Percentiles rank a stretch among this genome's conserved stretches.
These are phyloP conservation scores for Drosophila biarmipes DNA, from an alignment of 1,140 invertebrate genomes.

Conservation along the genomic window DNA sequence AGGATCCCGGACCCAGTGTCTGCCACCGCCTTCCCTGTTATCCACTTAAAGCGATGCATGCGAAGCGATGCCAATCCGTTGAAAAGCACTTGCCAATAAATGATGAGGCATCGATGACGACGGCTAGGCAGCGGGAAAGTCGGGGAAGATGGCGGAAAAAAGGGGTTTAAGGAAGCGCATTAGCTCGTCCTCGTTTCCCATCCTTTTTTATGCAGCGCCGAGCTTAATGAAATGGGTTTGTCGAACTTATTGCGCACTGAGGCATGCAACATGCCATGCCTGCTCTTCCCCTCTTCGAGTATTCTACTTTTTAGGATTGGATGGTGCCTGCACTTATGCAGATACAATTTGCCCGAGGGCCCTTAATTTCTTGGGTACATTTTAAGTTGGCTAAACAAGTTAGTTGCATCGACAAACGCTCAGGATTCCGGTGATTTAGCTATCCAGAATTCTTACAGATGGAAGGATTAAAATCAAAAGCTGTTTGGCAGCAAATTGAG, in stretches of 20 bases:
- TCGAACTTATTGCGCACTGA: constrained; percentile 78
- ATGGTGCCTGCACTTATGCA: constrained; percentile 38
- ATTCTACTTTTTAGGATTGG: not conserved
- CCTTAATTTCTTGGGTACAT: constrained; percentile 31
- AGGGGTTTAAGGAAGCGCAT: constrained; percentile 46
- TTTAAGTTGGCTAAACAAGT: constrained; percentile 47
- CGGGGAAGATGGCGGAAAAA: constrained; percentile 31
- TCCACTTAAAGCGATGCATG: constrained; percentile 55
- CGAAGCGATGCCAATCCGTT: constrained; percentile 71
- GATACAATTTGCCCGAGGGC: constrained; percentile 43
- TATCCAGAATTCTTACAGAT: not conserved
- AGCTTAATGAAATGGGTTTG: constrained; percentile 83
- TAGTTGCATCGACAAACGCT: constrained; percentile 23
- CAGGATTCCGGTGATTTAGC: constrained; percentile 8
- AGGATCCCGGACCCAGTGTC: not conserved
- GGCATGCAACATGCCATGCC: constrained; percentile 73
- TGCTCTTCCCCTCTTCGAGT: not conserved
- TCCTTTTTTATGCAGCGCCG: constrained; percentile 61
- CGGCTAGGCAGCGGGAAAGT: not conserved
- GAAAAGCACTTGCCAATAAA: constrained; percentile 82
- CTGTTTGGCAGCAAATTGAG: constrained; percentile 22
- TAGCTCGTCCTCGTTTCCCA: constrained; percentile 54
- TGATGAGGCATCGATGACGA: constrained; percentile 68
- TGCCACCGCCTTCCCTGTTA: constrained; percentile 17
- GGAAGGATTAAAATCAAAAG: constrained; percentile 1